phyloP scores from a whole-genome alignment of 2,113 vertebrate genomes.

The Drymodes brunneopygia region DNA sequence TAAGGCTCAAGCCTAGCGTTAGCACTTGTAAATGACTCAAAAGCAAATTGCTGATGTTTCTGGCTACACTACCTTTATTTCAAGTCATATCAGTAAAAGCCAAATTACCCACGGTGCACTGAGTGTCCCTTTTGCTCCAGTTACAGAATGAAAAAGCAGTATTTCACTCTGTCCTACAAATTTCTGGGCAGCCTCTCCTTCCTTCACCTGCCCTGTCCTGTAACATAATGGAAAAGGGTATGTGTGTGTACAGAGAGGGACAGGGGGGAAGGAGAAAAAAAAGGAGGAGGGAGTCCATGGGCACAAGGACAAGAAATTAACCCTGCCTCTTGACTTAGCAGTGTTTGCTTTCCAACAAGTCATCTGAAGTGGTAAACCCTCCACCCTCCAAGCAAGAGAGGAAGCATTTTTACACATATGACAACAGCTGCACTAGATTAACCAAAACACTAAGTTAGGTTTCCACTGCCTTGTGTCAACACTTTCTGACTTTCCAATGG shows the following conservation, averaged over 20 bases:
- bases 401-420: background rate
- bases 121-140: background rate
- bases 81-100: background rate
- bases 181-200: background rate
- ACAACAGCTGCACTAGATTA: background rate
- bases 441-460: background rate
- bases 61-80: background rate
- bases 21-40: background rate
- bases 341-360: background rate
- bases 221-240: background rate
- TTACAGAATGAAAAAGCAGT: background rate
- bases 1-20: background rate
- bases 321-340: background rate
- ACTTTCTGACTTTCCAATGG: background rate
- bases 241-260: rapidly evolving
- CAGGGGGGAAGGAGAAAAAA: background rate
- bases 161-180: background rate
- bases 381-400: background rate
- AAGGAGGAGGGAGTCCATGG: background rate
- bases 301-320: background rate
- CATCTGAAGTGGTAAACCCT: background rate
- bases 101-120: rapidly evolving
- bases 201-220: background rate
- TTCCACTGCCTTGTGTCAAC: background rate
- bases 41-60: background rate